Percentiles rank a stretch among this genome's conserved stretches.
Conservation (phyloP, 2,888 invertebrate species). For the Harpalus rufipes region DNA sequence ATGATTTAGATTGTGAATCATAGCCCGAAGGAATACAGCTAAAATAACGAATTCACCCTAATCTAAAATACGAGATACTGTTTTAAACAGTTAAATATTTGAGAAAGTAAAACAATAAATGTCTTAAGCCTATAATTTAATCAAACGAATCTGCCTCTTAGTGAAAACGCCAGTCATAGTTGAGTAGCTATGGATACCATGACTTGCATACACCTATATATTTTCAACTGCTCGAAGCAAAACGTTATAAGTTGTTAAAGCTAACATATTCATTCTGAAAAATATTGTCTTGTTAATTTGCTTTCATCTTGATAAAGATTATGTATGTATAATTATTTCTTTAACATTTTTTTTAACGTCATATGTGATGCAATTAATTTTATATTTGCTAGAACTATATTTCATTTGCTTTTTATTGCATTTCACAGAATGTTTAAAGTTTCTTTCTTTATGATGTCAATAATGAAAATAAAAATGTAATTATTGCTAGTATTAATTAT, state of each 20-base stretch:
- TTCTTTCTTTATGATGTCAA: not conserved
- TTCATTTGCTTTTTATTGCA: constrained; percentile 12
- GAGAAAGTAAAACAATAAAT: not conserved
- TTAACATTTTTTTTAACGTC: constrained; percentile 11
- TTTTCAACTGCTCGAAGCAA: constrained; percentile 23
- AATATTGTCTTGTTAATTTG: constrained; percentile 17
- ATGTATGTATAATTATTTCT: constrained; percentile 27
- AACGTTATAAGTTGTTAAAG: constrained; percentile 1
- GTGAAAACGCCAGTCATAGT: constrained; percentile 38
- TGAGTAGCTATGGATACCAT: constrained; percentile 28
- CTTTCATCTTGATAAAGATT: constrained; percentile 35
- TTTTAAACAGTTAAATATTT: not conserved
- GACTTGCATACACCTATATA: constrained; percentile 35
- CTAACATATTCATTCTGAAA: constrained; percentile 30
- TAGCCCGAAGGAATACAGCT: too few species aligned
- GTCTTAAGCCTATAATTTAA: constrained; percentile 18
- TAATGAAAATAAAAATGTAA: not conserved
- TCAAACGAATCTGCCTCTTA: constrained; percentile 8
- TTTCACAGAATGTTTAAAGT: constrained; percentile 15
- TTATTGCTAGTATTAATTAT: too few species aligned
- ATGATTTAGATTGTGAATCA: too few species aligned
- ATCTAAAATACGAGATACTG: not conserved
- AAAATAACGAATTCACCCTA: too few species aligned
- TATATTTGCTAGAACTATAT: constrained; percentile 21
- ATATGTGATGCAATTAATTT: constrained; percentile 26